Evolutionary conservation across 2,888 invertebrate genomes (phyloP).

Genomic region (Agrotis clavis): DNA sequence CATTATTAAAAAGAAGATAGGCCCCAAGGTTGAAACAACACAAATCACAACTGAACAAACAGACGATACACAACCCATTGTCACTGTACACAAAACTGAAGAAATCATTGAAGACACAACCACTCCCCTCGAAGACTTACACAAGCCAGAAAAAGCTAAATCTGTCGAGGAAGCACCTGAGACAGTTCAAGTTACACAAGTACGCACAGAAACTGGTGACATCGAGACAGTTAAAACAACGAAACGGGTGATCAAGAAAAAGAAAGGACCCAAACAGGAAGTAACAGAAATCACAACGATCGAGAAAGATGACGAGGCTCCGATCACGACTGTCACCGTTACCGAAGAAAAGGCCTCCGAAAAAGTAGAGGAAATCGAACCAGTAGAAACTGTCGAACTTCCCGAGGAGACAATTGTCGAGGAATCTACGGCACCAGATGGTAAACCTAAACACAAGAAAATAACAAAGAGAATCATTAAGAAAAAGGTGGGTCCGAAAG

Average conservation of each 20-base stretch:
- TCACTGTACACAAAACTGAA: background rate
- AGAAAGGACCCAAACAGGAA: conserved; percentile 20
- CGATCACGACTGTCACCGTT: conserved; percentile 5
- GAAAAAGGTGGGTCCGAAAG: conserved; percentile 10
- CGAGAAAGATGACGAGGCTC: conserved; percentile 28
- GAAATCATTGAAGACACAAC: background rate
- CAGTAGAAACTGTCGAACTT: conserved; percentile 68
- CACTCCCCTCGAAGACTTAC: conserved; percentile 28
- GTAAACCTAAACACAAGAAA: conserved; percentile 1
- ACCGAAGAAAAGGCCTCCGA: conserved; percentile 14
- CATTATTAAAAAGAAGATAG: no score
- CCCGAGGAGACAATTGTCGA: conserved; percentile 64
- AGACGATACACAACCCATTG: no score
- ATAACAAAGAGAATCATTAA: background rate
- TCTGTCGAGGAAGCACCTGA: conserved; percentile 61
- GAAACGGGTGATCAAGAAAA: conserved; percentile 68
- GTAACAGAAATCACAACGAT: conserved; percentile 29
- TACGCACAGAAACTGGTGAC: conserved; percentile 19
- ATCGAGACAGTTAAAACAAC: conserved; percentile 20
- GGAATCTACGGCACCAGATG: background rate
- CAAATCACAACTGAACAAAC: no score
- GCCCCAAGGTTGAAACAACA: no score
- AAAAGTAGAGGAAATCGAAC: conserved; percentile 23
- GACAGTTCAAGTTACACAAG: conserved; percentile 32
- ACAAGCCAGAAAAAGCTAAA: conserved; percentile 66